A percentile compares a stretch with the other conserved stretches of the same genome.
Evolutionary conservation across 2,113 vertebrate species (phyloP).

Genomic region (Nestor notabilis): DNA sequence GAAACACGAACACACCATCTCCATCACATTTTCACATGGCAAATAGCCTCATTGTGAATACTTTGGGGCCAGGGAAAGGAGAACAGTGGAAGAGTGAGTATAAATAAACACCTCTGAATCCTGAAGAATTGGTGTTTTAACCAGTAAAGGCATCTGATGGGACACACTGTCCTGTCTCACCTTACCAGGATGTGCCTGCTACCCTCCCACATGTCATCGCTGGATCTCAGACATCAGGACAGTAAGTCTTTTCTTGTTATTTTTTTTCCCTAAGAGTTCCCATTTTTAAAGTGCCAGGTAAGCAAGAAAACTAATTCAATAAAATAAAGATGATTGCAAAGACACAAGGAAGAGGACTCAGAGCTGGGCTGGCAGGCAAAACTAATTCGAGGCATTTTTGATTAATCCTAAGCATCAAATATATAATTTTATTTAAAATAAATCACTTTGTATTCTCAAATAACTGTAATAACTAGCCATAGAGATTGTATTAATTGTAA

Average conservation of each 20-base stretch:
- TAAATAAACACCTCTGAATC: neutral
- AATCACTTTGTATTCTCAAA: neutral
- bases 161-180: neutral
- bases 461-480: neutral
- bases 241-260: too few relatives aligned
- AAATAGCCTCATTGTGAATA: neutral
- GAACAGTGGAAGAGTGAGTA: neutral
- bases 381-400: neutral
- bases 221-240: neutral
- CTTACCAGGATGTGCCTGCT: neutral
- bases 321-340: neutral
- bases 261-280: neutral
- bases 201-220: neutral
- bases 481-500: neutral
- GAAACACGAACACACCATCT: rapidly evolving
- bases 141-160: neutral
- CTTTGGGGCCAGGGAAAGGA: neutral
- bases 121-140: rapidly evolving
- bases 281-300: neutral
- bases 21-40: neutral
- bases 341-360: neutral
- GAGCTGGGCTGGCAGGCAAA: neutral
- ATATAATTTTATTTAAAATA: neutral
- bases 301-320: neutral
- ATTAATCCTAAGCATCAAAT: neutral